phyloP scores from a whole-genome alignment of 2,113 vertebrate genomes.

The Labeo catla region DNA sequence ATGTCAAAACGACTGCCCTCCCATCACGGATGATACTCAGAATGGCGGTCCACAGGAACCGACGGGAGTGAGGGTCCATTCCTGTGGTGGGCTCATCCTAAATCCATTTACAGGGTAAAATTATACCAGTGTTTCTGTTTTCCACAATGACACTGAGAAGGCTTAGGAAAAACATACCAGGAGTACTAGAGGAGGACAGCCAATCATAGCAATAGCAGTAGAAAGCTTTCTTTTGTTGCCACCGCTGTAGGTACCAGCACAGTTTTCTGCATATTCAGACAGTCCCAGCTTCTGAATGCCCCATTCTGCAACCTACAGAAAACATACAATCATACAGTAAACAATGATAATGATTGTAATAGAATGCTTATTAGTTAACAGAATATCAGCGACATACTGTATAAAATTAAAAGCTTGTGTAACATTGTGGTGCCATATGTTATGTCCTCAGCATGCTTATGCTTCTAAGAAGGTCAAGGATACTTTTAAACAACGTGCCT shows the following conservation, averaged over 20 bases:
- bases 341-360: background rate
- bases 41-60: conserved; percentile 92
- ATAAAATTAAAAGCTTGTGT: background rate
- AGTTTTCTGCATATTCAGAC: conserved; percentile 78
- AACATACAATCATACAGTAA: background rate
- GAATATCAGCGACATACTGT: background rate
- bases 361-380: background rate
- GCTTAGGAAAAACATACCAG: conserved; percentile 78
- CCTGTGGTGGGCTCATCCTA: conserved; percentile 96
- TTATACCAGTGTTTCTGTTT: background rate
- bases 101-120: background rate
- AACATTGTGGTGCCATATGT: background rate
- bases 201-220: conserved; percentile 93
- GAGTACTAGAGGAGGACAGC: conserved; percentile 86
- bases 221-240: conserved; percentile 97
- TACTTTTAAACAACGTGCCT: background rate
- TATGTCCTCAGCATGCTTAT: background rate
- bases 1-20: conserved; percentile 91
- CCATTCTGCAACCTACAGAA: conserved; percentile 88
- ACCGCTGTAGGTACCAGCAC: conserved; percentile 91
- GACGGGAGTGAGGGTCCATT: conserved; percentile 93
- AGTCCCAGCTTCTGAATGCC: conserved; percentile 91
- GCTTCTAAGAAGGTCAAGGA: background rate
- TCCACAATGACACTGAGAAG: background rate
- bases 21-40: conserved; percentile 87